Percentiles rank a stretch among this genome's conserved stretches.
phyloP scores from a whole-genome alignment of 2,797 vertebrate species.

The Notolepis coatsorum region DNA sequence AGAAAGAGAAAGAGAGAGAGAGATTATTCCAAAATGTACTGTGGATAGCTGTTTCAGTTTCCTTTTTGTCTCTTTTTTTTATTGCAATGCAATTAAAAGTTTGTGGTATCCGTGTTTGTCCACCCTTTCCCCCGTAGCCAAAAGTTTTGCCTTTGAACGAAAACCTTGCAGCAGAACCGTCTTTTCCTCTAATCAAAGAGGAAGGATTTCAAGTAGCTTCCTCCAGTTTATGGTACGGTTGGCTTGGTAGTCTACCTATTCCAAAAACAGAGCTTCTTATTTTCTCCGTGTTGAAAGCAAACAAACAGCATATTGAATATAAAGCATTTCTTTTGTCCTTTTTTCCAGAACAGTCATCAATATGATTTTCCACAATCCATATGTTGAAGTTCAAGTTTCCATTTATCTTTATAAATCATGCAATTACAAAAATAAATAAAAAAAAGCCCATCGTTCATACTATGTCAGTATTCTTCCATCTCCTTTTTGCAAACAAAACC shows the following conservation, averaged over 20 bases:
- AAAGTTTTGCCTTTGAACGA: not conserved
- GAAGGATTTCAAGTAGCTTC: not conserved
- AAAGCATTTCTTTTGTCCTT: not conserved
- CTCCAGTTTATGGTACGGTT: not conserved
- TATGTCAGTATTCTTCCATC: not conserved
- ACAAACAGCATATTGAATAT: slow-evolving; percentile 21
- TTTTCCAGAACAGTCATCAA: slow-evolving; percentile 7
- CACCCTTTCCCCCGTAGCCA: not conserved
- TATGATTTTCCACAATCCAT: slow-evolving; percentile 19
- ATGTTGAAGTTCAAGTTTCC: slow-evolving; percentile 45
- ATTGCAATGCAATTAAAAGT: slow-evolving; percentile 4
- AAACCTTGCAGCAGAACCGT: too few relatives aligned
- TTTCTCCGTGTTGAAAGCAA: not conserved
- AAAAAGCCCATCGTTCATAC: not conserved
- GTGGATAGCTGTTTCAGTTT: slow-evolving; percentile 21
- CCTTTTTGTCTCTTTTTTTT: slow-evolving; percentile 6
- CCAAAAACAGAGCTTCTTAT: not conserved
- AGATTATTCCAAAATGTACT: slow-evolving; percentile 23
- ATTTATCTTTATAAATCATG: slow-evolving; percentile 41
- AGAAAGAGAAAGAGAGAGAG: not conserved
- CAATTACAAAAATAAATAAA: slow-evolving; percentile 15
- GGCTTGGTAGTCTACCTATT: not conserved
- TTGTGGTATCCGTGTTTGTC: not conserved
- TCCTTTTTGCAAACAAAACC: not conserved
- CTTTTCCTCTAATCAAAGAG: too few relatives aligned